Evolutionary conservation across 64 coral and sea anemone species (phyloP), one percentile per base, ranked within the genome.

Genomic region (Cladopsammia gracilis): DNA sequence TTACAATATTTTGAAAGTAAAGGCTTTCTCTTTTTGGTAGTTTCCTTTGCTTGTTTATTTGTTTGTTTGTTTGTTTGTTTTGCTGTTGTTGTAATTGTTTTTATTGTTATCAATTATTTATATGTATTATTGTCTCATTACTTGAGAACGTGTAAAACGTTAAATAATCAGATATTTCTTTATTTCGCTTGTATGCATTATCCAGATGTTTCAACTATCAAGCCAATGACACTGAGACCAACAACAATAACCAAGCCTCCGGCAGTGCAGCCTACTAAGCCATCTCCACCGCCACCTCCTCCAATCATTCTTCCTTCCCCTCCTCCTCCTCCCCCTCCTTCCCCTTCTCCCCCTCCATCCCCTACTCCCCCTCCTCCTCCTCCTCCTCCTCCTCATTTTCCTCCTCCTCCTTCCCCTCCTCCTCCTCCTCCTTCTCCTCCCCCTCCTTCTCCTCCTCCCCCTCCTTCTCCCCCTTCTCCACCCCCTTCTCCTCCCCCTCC

Each of bases 171-270:
- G 72, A 73, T 44, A 53, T 58, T 16, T 34, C 9, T 62, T 67
- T 10, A 34, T 34, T 34, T 34, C 34, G 34, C 34, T 34, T 34
- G 34, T 34, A 34, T 34, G 34, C 34, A 34, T 34, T 34, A 34
- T 34, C 34, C 73, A 66, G 68, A 45, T 48, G 72, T 82, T 58
- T 73, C 88, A 69, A 90, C 50, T 72, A 52, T 26, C 10, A 48
- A 72, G 58, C 24, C 70, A 62, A 57, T 23, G 47, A 46, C n/a
- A 22, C 60, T 24, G 5, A 86, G 19, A 86, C 69, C 10, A 72
- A 66, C 82, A 3, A 64, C 82, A 20, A 18, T 44, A 49, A 83
- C 77, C 7, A 70, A 11, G 61, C 49, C 62, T 15, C 22, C 56
- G 11, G 77, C 87, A 14, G 45, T 52, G 46, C 87, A 57, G 26